Evolutionary conservation across 2,113 vertebrate genomes (phyloP).

Genomic region (Barnardius zonarius): DNA sequence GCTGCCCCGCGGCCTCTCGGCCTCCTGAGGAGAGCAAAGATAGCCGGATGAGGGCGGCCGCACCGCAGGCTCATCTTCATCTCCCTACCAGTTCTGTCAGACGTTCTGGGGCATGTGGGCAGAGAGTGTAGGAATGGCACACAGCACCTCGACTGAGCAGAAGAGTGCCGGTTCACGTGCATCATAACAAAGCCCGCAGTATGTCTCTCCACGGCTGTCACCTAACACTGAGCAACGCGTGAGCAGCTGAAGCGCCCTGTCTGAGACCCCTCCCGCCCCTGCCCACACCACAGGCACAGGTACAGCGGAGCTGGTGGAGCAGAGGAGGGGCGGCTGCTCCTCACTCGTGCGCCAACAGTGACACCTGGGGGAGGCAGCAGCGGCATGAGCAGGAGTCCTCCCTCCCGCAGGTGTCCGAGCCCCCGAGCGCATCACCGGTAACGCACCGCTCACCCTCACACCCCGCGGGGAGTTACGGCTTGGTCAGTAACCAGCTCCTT

Average conservation of each 20-base stretch:
- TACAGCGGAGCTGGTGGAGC: not conserved
- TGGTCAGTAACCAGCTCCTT: fast-evolving
- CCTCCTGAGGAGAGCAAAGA: too few relatives aligned
- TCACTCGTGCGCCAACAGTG: conserved; percentile 70
- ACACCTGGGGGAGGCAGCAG: conserved; percentile 75
- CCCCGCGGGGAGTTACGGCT: fast-evolving
- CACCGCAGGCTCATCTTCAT: not conserved
- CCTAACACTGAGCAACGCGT: fast-evolving
- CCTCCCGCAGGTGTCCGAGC: not conserved
- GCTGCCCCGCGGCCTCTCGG: fast-evolving
- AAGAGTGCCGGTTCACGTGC: fast-evolving
- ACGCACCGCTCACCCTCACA: fast-evolving
- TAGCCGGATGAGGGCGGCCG: fast-evolving
- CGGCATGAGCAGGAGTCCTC: conserved; percentile 23
- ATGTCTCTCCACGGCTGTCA: not conserved
- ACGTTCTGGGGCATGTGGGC: not conserved
- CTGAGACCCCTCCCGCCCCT: fast-evolving
- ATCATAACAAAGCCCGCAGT: fast-evolving
- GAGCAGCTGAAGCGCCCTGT: fast-evolving
- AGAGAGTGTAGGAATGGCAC: not conserved
- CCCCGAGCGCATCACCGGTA: not conserved
- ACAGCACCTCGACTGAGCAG: fast-evolving
- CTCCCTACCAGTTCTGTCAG: not conserved
- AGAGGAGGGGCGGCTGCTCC: not conserved
- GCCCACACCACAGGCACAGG: not conserved